A percentile compares a stretch with the other conserved stretches of the same genome.
These are phyloP conservation scores for Apis cerana DNA, from an alignment of 1,140 invertebrate species.

Conservation along the genomic window DNA sequence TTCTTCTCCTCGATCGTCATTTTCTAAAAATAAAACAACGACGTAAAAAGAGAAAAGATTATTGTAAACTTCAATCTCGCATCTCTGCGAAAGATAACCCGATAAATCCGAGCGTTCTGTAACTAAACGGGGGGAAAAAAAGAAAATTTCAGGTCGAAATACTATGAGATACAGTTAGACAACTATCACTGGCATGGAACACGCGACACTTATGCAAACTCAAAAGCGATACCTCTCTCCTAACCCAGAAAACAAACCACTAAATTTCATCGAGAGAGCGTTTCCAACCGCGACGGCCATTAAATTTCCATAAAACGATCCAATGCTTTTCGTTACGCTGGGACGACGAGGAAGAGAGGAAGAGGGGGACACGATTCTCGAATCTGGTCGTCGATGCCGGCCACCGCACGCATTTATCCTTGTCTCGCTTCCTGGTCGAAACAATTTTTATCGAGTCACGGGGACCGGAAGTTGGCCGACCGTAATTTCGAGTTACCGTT, in stretches of 20 bases:
- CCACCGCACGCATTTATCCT: neutral
- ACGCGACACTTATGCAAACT: no score
- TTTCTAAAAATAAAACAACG: no score
- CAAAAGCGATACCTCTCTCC: neutral
- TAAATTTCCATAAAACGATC: constrained; percentile 9
- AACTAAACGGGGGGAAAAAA: no score
- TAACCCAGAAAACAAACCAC: neutral
- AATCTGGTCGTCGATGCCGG: neutral
- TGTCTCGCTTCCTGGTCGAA: neutral
- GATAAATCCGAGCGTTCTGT: no score
- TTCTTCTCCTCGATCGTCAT: no score
- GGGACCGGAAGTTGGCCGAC: constrained; percentile 1
- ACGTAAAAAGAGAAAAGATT: no score
- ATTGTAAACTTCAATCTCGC: no score
- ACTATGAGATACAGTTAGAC: no score
- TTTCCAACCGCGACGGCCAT: neutral
- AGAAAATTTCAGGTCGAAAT: no score
- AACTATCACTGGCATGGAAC: no score
- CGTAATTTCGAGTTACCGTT: constrained; percentile 33
- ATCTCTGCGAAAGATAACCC: no score
- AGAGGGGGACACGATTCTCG: no score
- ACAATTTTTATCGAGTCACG: constrained; percentile 27
- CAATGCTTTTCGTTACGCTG: neutral
- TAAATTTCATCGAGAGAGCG: neutral
- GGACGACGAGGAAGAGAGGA: neutral